Evolutionary conservation across 2,113 vertebrate genomes (phyloP), one percentile per base, ranked within the genome.

Genomic region (Vulpes lagopus): DNA sequence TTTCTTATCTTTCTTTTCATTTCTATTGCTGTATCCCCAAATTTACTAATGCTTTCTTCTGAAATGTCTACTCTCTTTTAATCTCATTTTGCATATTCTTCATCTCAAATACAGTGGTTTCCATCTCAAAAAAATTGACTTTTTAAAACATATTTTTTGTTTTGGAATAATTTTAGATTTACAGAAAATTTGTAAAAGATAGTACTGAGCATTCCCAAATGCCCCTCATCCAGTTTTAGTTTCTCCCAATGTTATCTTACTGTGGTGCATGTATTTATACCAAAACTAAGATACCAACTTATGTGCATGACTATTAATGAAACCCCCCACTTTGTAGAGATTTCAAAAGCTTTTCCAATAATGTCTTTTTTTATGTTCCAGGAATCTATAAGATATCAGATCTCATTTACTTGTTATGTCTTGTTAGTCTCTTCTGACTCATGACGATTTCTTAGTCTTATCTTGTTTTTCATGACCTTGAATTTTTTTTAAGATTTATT

Each of bases 61-160:
- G 57, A 86, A 84, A 73, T 90, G 11, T 27, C 27, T 85, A 89
- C 57, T 89, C 80, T 95, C 43, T 85, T 89, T 92, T 95, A 79
- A 93, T 85, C 38, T 25, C n/a, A 93, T 89, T 64, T 81, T 81
- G 67, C 67, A 4, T 81, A 25, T n/a, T 90, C 88, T 71, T 95
- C 65, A 89, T 64, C 35, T 81, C 43, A 90, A 91, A 43, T 80
- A 62, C 32, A 55, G 27, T 65, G 76, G 17, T 86, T 90, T 60
- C 53, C 22, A 85, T 62, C 71, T 94, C 69, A 69, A 85, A 62
- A 90, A 64, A 10, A 89, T 89, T 76, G 15, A 78, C 22, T 82
- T 64, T 95, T 94, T 67, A 19, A 35, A 74, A 59, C 71, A 64
- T n/a, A 11, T 84, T 84, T 90, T 55, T 53, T 49, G 55, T 65